Conservation (phyloP, 2,113 vertebrate genomes). For the Felis catus region DNA sequence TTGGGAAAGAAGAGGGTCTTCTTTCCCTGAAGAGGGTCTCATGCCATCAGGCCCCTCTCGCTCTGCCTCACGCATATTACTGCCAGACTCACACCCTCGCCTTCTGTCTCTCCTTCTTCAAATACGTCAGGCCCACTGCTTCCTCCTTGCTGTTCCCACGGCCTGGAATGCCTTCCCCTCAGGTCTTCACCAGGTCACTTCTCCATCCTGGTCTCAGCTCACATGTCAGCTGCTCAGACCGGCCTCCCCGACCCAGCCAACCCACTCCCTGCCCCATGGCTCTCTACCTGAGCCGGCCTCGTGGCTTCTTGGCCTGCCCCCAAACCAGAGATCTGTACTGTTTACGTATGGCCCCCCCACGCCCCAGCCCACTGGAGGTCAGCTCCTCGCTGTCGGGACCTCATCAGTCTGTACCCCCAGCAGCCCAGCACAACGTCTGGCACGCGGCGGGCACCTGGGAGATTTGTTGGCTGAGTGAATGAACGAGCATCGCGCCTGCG, state of each 20-base stretch:
- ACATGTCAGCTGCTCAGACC: neutral
- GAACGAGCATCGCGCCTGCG: fast-evolving
- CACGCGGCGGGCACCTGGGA: neutral
- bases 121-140: fast-evolving
- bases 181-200: neutral
- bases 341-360: neutral
- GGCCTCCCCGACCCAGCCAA: neutral
- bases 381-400: neutral
- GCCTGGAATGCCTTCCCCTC: neutral
- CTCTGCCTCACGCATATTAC: fast-evolving
- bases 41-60: neutral
- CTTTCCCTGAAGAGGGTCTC: neutral
- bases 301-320: neutral
- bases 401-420: neutral
- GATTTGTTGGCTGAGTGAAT: no score
- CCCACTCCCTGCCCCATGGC: fast-evolving
- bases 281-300: fast-evolving
- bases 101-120: neutral
- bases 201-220: neutral
- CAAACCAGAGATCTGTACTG: neutral
- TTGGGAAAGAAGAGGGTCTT: neutral
- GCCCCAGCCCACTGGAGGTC: fast-evolving
- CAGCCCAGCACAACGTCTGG: fast-evolving
- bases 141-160: neutral
- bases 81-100: neutral